A percentile compares a stretch with the other conserved stretches of the same genome.
phyloP scores from a whole-genome alignment of 2,888 invertebrate species.

The Pandemis heparana region DNA sequence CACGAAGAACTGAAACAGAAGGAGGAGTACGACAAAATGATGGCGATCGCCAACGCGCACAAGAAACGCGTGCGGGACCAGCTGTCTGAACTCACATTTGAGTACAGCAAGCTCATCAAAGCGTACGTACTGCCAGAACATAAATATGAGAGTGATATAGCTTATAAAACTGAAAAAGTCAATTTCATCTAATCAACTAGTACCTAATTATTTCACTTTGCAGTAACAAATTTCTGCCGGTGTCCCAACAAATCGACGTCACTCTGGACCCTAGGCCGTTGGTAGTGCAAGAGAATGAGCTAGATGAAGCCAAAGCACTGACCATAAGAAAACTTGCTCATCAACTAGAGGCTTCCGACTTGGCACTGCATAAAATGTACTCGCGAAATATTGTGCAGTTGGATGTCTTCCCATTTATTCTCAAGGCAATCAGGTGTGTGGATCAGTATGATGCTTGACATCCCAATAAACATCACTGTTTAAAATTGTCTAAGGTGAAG shows the following conservation, averaged over 20 bases:
- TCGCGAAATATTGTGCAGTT: constrained; percentile 88
- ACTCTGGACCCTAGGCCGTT: constrained; percentile 89
- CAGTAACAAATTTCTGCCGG: constrained; percentile 86
- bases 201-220: constrained; percentile 24
- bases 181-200: neutral
- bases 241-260: constrained; percentile 87
- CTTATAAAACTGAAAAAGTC: no score
- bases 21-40: constrained; percentile 87
- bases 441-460: neutral
- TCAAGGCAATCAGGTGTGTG: constrained; percentile 84
- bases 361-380: constrained; percentile 87
- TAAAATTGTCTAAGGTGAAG: no score
- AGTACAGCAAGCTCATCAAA: constrained; percentile 85
- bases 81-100: constrained; percentile 83
- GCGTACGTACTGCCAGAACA: constrained; percentile 65
- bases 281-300: constrained; percentile 84
- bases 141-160: neutral
- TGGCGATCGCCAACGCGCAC: constrained; percentile 87
- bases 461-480: neutral
- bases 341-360: constrained; percentile 89
- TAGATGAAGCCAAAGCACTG: constrained; percentile 87
- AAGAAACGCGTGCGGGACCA: constrained; percentile 86
- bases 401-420: constrained; percentile 87
- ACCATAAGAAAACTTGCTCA: constrained; percentile 88
- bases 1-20: constrained; percentile 90